These are phyloP conservation scores for Boleophthalmus pectinirostris DNA, from an alignment of 2,113 vertebrate genomes.

Conservation along the genomic window DNA sequence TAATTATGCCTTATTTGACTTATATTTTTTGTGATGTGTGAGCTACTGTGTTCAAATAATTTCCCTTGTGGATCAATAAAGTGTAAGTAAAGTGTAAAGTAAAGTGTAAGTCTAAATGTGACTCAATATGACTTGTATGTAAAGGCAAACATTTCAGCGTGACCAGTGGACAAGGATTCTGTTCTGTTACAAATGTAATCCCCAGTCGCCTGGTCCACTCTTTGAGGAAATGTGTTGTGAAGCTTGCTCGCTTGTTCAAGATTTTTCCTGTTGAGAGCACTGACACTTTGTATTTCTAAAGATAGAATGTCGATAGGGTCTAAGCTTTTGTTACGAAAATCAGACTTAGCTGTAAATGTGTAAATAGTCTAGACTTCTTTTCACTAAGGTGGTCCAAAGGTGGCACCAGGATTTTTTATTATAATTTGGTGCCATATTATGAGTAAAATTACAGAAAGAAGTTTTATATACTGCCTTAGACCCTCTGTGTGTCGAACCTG, in stretches of 20 bases:
- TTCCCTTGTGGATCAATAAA: too few species aligned
- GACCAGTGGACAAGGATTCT: conserved; percentile 66
- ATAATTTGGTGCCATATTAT: too few species aligned
- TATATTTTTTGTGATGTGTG: too few species aligned
- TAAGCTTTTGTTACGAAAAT: background rate
- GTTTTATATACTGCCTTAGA: too few species aligned
- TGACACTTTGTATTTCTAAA: conserved; percentile 26
- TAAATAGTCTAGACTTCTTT: too few species aligned
- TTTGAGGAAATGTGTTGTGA: conserved; percentile 52
- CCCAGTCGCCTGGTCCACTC: conserved; percentile 52
- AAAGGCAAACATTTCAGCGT: conserved; percentile 74
- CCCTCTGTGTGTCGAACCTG: too few species aligned
- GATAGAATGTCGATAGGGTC: conserved; percentile 16
- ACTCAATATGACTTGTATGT: conserved; percentile 69
- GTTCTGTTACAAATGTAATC: conserved; percentile 68
- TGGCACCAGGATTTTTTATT: too few species aligned
- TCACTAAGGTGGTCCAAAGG: too few species aligned
- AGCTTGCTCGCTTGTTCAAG: conserved; percentile 51
- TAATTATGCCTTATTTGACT: too few species aligned
- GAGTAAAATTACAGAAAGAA: too few species aligned
- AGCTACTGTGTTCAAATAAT: too few species aligned
- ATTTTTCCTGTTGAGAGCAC: conserved; percentile 30
- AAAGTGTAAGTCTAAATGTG: conserved; percentile 37
- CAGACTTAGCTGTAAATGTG: background rate
- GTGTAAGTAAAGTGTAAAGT: too few species aligned